Percentiles rank a stretch among this genome's conserved stretches.
phyloP scores from a whole-genome alignment of 1,140 invertebrate genomes.

The Augochlora pura region DNA sequence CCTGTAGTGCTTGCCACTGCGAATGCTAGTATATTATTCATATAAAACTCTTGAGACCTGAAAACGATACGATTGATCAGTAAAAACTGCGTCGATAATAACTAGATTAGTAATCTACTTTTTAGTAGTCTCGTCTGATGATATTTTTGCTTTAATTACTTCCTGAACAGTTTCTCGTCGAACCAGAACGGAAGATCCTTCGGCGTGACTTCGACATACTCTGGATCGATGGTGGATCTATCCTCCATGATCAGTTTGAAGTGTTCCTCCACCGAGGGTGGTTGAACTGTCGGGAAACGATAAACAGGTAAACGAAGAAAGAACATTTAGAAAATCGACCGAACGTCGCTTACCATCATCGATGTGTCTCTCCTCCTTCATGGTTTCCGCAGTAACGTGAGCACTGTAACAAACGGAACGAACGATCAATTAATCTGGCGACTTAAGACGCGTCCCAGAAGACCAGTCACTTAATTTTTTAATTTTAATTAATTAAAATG shows the following conservation, averaged over 20 bases:
- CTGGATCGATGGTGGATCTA: conserved; percentile 32
- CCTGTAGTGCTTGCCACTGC: conserved; percentile 82
- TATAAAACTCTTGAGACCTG: conserved; percentile 85
- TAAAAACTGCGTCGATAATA: too few relatives aligned
- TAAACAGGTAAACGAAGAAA: too few relatives aligned
- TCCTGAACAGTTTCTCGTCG: conserved; percentile 62
- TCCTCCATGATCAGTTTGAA: conserved; percentile 55
- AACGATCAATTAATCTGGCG: too few relatives aligned
- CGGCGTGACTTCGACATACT: conserved; percentile 6
- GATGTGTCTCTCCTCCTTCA: conserved; percentile 29
- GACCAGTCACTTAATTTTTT: too few relatives aligned
- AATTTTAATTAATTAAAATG: too few relatives aligned
- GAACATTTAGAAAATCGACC: not conserved
- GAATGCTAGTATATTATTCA: conserved; percentile 82
- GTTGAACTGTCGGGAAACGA: conserved; percentile 47
- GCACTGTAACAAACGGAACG: not conserved
- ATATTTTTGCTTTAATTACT: conserved; percentile 49
- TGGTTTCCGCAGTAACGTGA: not conserved
- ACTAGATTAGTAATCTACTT: too few relatives aligned
- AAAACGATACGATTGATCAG: conserved; percentile 38
- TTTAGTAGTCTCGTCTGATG: not conserved
- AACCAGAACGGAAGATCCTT: conserved; percentile 70
- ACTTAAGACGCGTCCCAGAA: too few relatives aligned
- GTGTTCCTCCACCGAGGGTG: conserved; percentile 63
- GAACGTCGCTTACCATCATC: conserved; percentile 39